Evolutionary conservation across 2,113 vertebrate genomes (phyloP).

Genomic region (Synodontis membranacea): DNA sequence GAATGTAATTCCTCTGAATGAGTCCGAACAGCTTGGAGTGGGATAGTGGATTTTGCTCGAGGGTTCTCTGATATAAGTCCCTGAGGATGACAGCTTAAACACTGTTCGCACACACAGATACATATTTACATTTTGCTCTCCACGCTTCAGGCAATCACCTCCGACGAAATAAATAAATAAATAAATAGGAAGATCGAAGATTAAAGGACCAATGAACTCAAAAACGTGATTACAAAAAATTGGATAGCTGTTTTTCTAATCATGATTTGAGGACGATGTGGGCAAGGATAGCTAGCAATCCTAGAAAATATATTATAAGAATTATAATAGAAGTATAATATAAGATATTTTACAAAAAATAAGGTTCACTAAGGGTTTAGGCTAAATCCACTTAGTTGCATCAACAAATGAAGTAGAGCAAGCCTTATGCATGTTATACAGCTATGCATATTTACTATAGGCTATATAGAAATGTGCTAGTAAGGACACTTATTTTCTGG

Average conservation of each 20-base stretch:
- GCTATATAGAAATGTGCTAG: too few relatives aligned
- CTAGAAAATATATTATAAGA: not conserved
- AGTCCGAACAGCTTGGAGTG: slow-evolving; percentile 40
- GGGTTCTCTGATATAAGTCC: slow-evolving; percentile 46
- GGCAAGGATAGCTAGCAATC: not conserved
- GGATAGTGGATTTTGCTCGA: slow-evolving; percentile 43
- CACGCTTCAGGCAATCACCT: slow-evolving; percentile 25
- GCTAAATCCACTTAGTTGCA: not conserved
- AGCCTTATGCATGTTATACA: not conserved
- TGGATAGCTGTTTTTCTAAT: not conserved
- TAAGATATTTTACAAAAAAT: not conserved
- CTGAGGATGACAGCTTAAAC: slow-evolving; percentile 33
- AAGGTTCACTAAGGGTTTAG: not conserved
- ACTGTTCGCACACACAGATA: slow-evolving; percentile 31
- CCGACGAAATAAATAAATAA: not conserved
- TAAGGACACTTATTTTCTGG: too few relatives aligned
- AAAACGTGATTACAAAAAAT: not conserved
- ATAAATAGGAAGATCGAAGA: not conserved
- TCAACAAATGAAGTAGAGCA: not conserved
- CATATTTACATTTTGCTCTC: slow-evolving; percentile 26
- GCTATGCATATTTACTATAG: not conserved
- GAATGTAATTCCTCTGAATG: slow-evolving; percentile 44
- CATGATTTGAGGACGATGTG: not conserved
- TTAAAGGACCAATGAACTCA: not conserved
- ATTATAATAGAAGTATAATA: not conserved